Percentiles rank a stretch among this genome's conserved stretches.
These are phyloP conservation scores for Phaethornis superciliosus DNA, from an alignment of 2,113 vertebrate species.

Conservation along the genomic window DNA sequence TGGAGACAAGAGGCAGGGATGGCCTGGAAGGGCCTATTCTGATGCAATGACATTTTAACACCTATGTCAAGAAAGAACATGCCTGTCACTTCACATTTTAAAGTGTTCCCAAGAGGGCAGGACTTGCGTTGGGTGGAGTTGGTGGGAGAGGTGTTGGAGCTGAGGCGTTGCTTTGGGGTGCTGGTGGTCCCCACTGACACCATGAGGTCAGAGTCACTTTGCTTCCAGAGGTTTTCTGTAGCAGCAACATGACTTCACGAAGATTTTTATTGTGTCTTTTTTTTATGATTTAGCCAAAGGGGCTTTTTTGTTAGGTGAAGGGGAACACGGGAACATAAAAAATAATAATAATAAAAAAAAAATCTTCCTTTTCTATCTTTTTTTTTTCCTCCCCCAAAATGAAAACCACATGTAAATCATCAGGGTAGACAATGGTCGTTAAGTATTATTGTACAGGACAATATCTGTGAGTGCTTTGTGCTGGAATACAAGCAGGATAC, in stretches of 20 bases:
- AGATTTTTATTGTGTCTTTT: not conserved
- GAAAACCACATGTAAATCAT: constrained; percentile 53
- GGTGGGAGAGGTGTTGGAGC: constrained; percentile 23
- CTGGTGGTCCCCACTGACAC: constrained; percentile 1
- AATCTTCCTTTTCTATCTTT: not conserved
- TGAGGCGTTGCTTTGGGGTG: constrained; percentile 22
- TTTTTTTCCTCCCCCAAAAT: not conserved
- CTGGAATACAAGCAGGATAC: constrained; percentile 54
- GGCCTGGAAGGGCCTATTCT: constrained; percentile 47
- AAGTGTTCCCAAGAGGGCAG: constrained; percentile 9
- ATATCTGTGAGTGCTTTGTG: not conserved
- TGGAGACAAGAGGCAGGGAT: constrained; percentile 45
- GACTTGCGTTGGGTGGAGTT: constrained; percentile 34
- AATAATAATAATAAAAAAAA: not conserved
- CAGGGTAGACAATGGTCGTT: constrained; percentile 21
- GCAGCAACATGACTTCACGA: constrained; percentile 43
- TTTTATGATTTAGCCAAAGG: constrained; percentile 38
- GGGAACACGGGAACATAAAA: not conserved
- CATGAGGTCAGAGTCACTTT: constrained; percentile 49
- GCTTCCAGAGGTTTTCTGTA: constrained; percentile 14
- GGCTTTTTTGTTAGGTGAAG: constrained; percentile 38
- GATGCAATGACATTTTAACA: constrained; percentile 65
- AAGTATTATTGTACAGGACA: constrained; percentile 45
- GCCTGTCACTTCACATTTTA: constrained; percentile 54
- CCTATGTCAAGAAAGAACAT: constrained; percentile 54